A percentile compares a stretch with the other conserved stretches of the same genome.
These are phyloP conservation scores for Lithobates sylvaticus DNA, from an alignment of 2,797 vertebrate genomes.

Conservation along the genomic window DNA sequence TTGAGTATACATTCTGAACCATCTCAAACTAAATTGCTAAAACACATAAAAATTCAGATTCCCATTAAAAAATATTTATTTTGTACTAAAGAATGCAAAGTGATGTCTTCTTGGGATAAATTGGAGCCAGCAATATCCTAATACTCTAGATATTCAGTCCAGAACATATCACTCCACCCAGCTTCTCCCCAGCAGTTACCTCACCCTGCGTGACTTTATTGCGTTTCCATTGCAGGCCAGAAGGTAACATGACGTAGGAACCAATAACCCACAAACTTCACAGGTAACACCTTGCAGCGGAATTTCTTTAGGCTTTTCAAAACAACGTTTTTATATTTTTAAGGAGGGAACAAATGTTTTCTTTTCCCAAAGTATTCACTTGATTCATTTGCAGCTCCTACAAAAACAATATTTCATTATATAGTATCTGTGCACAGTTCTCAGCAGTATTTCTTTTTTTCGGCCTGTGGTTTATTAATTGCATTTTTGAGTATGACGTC, in stretches of 20 bases:
- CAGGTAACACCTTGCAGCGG: conserved; percentile 35
- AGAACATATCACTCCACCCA: conserved; percentile 9
- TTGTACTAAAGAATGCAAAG: background rate
- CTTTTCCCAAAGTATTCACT: conserved; percentile 24
- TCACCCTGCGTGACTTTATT: conserved; percentile 40
- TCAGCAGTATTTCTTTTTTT: conserved; percentile 25
- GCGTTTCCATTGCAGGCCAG: conserved; percentile 18
- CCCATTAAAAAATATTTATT: background rate
- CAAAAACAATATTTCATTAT: conserved; percentile 36
- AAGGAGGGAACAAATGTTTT: conserved; percentile 19
- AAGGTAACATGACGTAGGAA: conserved; percentile 50
- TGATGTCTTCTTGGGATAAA: background rate
- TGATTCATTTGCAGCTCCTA: conserved; percentile 24
- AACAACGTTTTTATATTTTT: conserved; percentile 21
- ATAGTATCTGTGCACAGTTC: background rate
- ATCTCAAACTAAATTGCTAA: background rate
- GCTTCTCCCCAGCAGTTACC: conserved; percentile 7
- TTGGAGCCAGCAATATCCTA: background rate
- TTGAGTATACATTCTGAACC: background rate
- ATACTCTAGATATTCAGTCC: background rate
- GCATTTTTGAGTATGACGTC: conserved; percentile 37
- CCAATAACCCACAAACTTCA: conserved; percentile 48
- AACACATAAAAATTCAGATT: background rate
- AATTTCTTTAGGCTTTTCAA: conserved; percentile 30
- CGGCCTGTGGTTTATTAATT: conserved; percentile 38